Evolutionary conservation across 2,113 vertebrate genomes (phyloP), one percentile per base, ranked within the genome.

Genomic region (Siphamia tubifer): DNA sequence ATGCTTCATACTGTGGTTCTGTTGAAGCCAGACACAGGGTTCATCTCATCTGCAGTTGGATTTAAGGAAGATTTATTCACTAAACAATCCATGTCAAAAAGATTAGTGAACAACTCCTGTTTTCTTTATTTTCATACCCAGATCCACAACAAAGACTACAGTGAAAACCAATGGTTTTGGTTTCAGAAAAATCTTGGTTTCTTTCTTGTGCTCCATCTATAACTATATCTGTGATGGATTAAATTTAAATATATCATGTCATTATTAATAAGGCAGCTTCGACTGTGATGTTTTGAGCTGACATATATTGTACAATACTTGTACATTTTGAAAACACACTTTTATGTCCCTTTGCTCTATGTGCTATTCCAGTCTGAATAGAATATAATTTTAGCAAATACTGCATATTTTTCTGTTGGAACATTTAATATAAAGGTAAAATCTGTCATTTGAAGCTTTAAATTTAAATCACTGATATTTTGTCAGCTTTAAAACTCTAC

Each of bases 381-480:
- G 25, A 44, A 75, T 53, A 62, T 28, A 21, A 20, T 66, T 65
- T 30, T 61, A 15, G 40, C 54, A 58, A 23, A 32, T 44, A 52
- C 12, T 70, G 43, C 43, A 70, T 72, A 62, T 57, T 42, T 58
- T n/a, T 28, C 17, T 61, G 68, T 76, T 79, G n/a, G n/a, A n/a
- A n/a, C n/a, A n/a, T n/a, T n/a, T n/a, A n/a, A n/a, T n/a, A n/a
- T n/a, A n/a, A n/a, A n/a, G n/a, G n/a, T n/a, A n/a, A n/a, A n/a
- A n/a, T n/a, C n/a, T n/a, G n/a, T n/a, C n/a, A n/a, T n/a, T n/a
- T n/a, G 42, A 30, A 56, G 11, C 38, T 65, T 39, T 28, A 1
- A 1, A 20, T 25, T 35, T 5, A 30, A 40, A 68, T 25, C 63
- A 54, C 25, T 40, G 42, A 49, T 32, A 61, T 43, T 25, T 20